Evolutionary conservation across 2,888 invertebrate genomes (phyloP), one percentile per base, ranked within the genome.

Genomic region (Cistogaster globosa): DNA sequence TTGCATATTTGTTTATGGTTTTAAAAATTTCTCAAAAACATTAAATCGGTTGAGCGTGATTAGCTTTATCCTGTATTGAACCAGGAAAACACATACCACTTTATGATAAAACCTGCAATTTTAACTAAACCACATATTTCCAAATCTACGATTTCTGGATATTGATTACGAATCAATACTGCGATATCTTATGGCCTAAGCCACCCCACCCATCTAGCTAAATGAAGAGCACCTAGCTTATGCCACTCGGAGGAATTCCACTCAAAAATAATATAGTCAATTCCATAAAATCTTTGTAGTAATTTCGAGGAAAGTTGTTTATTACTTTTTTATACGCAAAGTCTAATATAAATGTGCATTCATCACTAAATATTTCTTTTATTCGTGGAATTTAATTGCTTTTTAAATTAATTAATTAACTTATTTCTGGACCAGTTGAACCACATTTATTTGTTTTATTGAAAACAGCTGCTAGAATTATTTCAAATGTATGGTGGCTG

Each of bases 391-490:
- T 12, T 57, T 57, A 22, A 26, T 22, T n/a, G 36, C n/a, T 60
- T 60, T 60, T 36, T 36, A 60, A 60, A 36, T 60, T 36, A 36
- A n/a, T 60, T 36, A 60, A 60, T 60, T 36, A 18, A 60, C 16
- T n/a, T 32, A 60, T 60, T 60, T 60, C 38, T 18, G 60, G 60
- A 18, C 60, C 60, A 38, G n/a, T 60, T 36, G 38, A 60, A 60
- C 18, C n/a, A 18, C 60, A 32, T 38, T 60, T 60, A 14, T 22
- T 58, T 58, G 18, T 57, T 14, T 22, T n/a, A n/a, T n/a, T n/a
- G n/a, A n/a, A n/a, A n/a, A n/a, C n/a, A n/a, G n/a, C n/a, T n/a
- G n/a, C n/a, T n/a, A n/a, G n/a, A n/a, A n/a, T n/a, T n/a, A n/a
- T n/a, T n/a, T n/a, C n/a, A n/a, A n/a, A n/a, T n/a, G n/a, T n/a